A percentile compares a stretch with the other conserved stretches of the same genome.
Conservation (phyloP, 92 coral and sea anemone species). For the Montipora capitata region DNA sequence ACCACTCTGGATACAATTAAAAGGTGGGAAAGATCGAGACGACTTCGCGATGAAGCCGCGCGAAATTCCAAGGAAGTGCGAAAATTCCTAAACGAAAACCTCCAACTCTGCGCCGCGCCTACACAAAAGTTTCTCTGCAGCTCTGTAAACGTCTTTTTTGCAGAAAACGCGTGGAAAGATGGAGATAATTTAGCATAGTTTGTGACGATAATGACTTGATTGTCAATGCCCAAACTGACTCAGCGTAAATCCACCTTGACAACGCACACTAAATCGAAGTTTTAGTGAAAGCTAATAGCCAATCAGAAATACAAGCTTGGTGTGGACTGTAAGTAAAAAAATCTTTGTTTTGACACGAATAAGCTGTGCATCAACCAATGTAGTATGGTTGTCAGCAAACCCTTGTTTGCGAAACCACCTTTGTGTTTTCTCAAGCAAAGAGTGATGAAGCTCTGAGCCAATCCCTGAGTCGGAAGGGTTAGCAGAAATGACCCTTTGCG, state of each 20-base stretch:
- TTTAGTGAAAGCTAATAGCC: too few species aligned
- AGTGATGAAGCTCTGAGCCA: background rate
- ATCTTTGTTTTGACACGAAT: too few species aligned
- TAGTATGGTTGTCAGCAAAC: background rate
- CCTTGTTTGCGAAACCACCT: background rate
- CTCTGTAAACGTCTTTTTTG: too few species aligned
- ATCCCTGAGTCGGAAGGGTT: slow-evolving; percentile 33
- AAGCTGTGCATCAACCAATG: too few species aligned
- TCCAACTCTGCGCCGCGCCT: too few species aligned
- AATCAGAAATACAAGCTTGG: background rate
- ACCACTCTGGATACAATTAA: slow-evolving; percentile 1
- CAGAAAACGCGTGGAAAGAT: too few species aligned
- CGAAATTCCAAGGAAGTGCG: too few species aligned
- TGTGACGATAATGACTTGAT: background rate
- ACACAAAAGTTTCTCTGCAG: too few species aligned
- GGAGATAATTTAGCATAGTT: background rate
- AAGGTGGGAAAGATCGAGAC: too few species aligned
- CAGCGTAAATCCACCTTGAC: background rate
- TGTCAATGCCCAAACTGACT: background rate
- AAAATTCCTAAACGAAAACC: too few species aligned
- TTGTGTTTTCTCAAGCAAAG: background rate
- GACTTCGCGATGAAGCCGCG: background rate
- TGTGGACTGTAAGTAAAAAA: background rate
- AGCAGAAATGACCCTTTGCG: too few species aligned
- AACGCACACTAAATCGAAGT: background rate